Base-by-base conservation (phyloP, 2,888 invertebrate genomes). In the Atherix ibis region DNA sequence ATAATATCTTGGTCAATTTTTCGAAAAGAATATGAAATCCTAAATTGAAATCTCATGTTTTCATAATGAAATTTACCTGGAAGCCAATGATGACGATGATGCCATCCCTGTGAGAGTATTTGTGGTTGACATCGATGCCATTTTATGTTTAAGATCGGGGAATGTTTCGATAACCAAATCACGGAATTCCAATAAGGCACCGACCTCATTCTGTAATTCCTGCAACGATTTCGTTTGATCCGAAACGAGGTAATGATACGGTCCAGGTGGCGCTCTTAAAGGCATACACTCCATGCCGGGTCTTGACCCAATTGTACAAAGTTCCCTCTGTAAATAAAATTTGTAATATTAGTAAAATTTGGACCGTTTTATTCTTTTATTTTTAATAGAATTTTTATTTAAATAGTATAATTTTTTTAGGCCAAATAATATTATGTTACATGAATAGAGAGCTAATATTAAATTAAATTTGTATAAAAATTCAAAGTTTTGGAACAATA, bases 131-230 rank as follows among this genome's bases (percentile, higher is more conserved):
- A 71, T 71, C 26, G 75, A 71, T 54, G 77, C 76, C 76, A 85
- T 75, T 70, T 85, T 87, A 57, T 77, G 77, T 58, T 84, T 79
- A 60, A 87, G 73, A 68, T 85, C 83, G 52, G 87, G 87, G 68
- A 87, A 85, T 55, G 85, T 83, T 73, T 85, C 85, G 74, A 87
- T 84, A 71, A 87, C 87, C 72, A 85, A 76, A 66, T 87, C 85
- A 65, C 87, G 80, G 64, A 87, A 87, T 69, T 87, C 84, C 64
- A 87, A 73, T 51, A 87, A 65, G 50, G 84, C 84, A 46, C 85
- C 84, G 67, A 87, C 87, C 70, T 87, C 87, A 78, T 85, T 81
- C 74, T 87, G 87, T 62, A 87, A 72, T 68, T 87, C 87, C 70
- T 87, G 85, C 59, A 87, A 68, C 48, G 85, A 87, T 66, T 85